Conservation (phyloP, 2,888 invertebrate genomes). For the Steinernema hermaphroditum region DNA sequence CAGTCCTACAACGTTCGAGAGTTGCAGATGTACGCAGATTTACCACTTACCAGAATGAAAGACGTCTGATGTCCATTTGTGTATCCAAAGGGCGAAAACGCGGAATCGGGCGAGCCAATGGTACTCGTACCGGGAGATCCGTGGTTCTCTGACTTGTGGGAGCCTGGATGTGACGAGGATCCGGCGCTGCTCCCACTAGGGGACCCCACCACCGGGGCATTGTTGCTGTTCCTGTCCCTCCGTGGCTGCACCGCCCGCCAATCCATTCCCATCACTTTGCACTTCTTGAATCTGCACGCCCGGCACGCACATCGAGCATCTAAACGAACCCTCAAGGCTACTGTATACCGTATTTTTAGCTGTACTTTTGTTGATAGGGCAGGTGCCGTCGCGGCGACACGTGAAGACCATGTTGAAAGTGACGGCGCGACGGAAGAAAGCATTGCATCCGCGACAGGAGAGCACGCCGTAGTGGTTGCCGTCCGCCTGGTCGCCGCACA, state of each 20-base stretch:
- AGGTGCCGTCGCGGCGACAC: slow-evolving; percentile 59
- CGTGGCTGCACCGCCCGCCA: slow-evolving; percentile 12
- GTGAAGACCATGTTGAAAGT: slow-evolving; percentile 59
- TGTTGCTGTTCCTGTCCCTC: neutral
- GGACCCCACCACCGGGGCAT: neutral
- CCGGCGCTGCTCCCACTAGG: neutral
- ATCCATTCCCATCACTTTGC: slow-evolving; percentile 58
- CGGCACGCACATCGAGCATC: slow-evolving; percentile 65
- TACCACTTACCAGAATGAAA: slow-evolving; percentile 6
- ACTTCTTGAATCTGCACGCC: slow-evolving; percentile 58
- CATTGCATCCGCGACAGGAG: slow-evolving; percentile 58
- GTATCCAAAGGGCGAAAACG: slow-evolving; percentile 32
- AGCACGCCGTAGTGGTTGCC: slow-evolving; percentile 68
- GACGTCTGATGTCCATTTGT: neutral
- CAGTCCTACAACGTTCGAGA: no score
- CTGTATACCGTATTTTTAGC: no score
- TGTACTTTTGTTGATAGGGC: slow-evolving; percentile 63
- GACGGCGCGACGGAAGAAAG: slow-evolving; percentile 63
- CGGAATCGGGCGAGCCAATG: slow-evolving; percentile 37
- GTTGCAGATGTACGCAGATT: no score
- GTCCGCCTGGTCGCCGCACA: slow-evolving; percentile 69
- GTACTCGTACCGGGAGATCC: slow-evolving; percentile 3
- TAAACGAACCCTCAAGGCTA: no score
- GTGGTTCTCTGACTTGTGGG: neutral
- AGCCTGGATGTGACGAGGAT: neutral